Percentiles rank a stretch among this genome's conserved stretches.
These are phyloP conservation scores for Ceratotherium simum DNA, from an alignment of 2,113 vertebrate genomes.

Conservation along the genomic window DNA sequence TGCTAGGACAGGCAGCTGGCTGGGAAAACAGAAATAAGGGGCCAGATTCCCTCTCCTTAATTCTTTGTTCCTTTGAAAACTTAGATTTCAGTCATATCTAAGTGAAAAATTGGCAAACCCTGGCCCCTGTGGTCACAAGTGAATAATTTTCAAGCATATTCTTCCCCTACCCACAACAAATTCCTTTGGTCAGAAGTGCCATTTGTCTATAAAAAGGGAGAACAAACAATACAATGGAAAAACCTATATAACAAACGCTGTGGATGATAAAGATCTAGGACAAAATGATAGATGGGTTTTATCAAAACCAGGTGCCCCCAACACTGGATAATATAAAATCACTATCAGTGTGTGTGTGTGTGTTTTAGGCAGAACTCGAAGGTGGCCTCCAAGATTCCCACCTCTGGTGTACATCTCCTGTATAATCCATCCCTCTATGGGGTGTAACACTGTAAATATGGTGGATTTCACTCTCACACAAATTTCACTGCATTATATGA, in stretches of 20 bases:
- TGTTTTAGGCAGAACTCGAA: background rate
- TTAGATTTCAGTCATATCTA: background rate
- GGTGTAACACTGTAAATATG: background rate
- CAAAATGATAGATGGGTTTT: background rate
- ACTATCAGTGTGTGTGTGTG: background rate
- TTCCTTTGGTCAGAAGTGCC: background rate
- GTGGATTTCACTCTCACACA: background rate
- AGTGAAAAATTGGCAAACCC: background rate
- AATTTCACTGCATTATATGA: background rate
- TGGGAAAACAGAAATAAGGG: background rate
- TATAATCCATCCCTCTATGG: background rate
- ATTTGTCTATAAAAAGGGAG: background rate
- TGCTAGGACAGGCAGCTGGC: background rate
- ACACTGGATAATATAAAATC: background rate
- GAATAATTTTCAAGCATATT: slow-evolving; percentile 25
- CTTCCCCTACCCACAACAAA: background rate
- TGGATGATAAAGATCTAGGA: background rate
- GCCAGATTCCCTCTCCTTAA: background rate
- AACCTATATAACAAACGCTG: background rate
- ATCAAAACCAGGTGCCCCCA: background rate
- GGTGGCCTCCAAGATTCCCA: background rate
- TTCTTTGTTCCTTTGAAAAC: slow-evolving; percentile 44
- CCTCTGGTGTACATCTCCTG: background rate
- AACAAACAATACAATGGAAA: background rate
- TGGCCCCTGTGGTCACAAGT: background rate